Evolutionary conservation across 2,888 invertebrate species (phyloP).

Genomic region (Limnephilus lunatus): DNA sequence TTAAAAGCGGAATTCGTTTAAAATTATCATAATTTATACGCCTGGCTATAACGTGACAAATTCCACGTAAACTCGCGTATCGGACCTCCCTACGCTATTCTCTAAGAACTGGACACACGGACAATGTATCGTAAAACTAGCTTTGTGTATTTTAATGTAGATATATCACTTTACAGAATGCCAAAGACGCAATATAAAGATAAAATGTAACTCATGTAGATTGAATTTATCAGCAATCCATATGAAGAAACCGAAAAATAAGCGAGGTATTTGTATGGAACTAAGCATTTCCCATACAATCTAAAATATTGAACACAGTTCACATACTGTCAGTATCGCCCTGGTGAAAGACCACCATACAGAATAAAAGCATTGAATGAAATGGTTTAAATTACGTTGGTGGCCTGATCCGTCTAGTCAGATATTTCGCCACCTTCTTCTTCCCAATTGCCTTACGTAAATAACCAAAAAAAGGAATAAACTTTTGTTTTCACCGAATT

Average conservation of each 20-base stretch:
- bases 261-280: too few species aligned
- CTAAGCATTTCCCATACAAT: not conserved
- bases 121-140: not conserved
- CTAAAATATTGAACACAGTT: not conserved
- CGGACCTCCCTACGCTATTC: not conserved
- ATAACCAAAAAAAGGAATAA: too few species aligned
- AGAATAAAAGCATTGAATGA: too few species aligned
- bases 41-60: not conserved
- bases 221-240: not conserved
- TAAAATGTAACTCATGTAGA: not conserved
- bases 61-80: not conserved
- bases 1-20: not conserved
- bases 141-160: not conserved
- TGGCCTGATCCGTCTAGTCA: too few species aligned
- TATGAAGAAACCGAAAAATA: too few species aligned
- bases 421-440: too few species aligned
- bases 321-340: not conserved
- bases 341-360: too few species aligned
- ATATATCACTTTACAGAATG: not conserved
- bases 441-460: too few species aligned
- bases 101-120: not conserved
- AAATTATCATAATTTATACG: conserved; percentile 9
- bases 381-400: too few species aligned
- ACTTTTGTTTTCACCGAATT: too few species aligned
- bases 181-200: conserved; percentile 13